Conservation (phyloP, 2,113 vertebrate species). For the Emydocephalus ijimae region DNA sequence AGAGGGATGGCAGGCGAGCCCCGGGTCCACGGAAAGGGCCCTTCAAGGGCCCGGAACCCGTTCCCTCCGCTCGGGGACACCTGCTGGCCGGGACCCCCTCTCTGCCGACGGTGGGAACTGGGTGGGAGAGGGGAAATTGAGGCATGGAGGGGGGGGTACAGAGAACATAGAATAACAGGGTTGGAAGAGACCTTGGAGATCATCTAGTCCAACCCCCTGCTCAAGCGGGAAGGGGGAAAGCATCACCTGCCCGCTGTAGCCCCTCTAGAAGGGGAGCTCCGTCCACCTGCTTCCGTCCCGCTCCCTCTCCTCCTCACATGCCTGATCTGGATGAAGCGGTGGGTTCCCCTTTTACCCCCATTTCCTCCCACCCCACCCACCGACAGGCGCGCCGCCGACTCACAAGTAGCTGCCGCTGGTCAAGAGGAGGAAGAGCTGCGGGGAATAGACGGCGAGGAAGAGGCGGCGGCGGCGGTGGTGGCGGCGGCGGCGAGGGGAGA, state of each 20-base stretch:
- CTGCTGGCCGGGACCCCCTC: background rate
- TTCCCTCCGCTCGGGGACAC: no score
- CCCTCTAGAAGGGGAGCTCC: background rate
- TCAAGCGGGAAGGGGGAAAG: no score
- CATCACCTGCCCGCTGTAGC: no score
- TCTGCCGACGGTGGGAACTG: background rate
- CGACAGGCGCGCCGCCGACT: slow-evolving; percentile 55
- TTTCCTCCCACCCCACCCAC: background rate
- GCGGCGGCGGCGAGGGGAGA: slow-evolving; percentile 69
- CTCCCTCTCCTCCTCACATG: no score
- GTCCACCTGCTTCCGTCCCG: background rate
- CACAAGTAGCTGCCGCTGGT: slow-evolving; percentile 96
- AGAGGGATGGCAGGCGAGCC: background rate
- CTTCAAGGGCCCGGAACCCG: background rate
- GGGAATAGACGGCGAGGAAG: slow-evolving; percentile 93
- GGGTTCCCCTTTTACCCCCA: background rate
- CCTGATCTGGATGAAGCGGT: background rate
- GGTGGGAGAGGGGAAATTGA: no score
- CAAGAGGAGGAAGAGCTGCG: slow-evolving; percentile 97
- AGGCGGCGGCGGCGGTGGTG: slow-evolving; percentile 71
- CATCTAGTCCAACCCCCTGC: no score
- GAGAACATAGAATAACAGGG: no score
- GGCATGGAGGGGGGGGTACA: no score
- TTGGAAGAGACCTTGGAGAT: no score
- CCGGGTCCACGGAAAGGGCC: background rate